Conservation (phyloP, 1,140 invertebrate genomes). For the Scylla paramamosain region DNA sequence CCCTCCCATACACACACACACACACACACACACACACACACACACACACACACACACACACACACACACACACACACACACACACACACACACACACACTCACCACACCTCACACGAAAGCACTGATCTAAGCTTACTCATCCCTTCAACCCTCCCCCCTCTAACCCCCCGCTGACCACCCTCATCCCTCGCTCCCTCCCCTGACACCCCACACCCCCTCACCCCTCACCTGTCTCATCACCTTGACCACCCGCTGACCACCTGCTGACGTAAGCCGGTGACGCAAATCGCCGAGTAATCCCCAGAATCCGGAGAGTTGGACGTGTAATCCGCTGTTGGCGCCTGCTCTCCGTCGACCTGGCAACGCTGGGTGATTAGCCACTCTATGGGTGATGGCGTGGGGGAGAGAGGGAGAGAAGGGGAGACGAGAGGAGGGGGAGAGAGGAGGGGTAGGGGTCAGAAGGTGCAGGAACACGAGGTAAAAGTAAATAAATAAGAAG, state of each 20-base stretch:
- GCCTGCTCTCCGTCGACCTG: no score
- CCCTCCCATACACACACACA: no score
- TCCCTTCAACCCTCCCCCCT: background rate
- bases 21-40: no score
- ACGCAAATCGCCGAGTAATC: slow-evolving; percentile 47
- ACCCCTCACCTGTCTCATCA: background rate
- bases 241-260: slow-evolving; percentile 45
- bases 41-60: no score
- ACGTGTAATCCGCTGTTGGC: slow-evolving; percentile 28
- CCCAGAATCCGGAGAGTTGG: slow-evolving; percentile 28
- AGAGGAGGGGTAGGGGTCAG: background rate
- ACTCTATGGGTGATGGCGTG: background rate
- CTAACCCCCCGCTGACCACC: background rate
- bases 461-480: background rate
- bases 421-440: background rate
- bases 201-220: background rate
- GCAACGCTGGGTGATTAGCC: background rate
- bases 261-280: background rate
- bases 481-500: background rate
- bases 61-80: no score
- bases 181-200: background rate
- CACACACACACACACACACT: background rate
- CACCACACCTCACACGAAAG: background rate
- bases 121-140: no score
- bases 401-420: background rate